phyloP scores from a whole-genome alignment of 2,888 invertebrate species.

The Amaurobius ferox region DNA sequence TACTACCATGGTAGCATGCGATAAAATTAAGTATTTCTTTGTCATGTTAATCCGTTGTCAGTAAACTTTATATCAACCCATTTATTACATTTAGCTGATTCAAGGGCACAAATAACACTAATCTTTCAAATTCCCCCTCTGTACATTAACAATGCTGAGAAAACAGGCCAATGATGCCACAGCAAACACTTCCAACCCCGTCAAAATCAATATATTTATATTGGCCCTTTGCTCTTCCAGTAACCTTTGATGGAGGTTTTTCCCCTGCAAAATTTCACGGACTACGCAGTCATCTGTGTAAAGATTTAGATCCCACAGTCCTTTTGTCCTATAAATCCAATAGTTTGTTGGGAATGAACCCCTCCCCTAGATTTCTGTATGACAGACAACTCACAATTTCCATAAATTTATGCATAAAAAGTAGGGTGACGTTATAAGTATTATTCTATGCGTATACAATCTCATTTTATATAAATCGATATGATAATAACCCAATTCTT shows the following conservation, averaged over 20 bases:
- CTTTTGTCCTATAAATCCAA: conserved; percentile 25
- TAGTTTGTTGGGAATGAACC: conserved; percentile 1
- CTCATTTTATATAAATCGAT: conserved; percentile 4
- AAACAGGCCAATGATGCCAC: background rate
- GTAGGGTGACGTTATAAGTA: background rate
- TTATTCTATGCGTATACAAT: conserved; percentile 2
- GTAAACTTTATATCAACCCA: no score
- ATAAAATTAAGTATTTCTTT: no score
- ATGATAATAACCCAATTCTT: background rate
- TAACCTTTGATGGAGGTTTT: background rate
- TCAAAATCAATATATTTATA: conserved; percentile 29
- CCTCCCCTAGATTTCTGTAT: background rate
- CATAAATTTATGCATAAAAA: no score
- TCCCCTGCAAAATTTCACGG: conserved; percentile 11
- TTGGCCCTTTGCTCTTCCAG: conserved; percentile 18
- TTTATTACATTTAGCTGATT: no score
- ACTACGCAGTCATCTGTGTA: conserved; percentile 5
- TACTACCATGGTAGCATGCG: no score
- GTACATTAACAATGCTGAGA: no score
- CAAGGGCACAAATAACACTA: no score
- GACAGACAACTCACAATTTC: conserved; percentile 9
- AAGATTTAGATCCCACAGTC: conserved; percentile 10
- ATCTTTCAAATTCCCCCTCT: no score
- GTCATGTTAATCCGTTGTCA: no score
- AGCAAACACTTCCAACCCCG: background rate